Percentiles rank a stretch among this genome's conserved stretches.
Evolutionary conservation across 2,888 invertebrate species (phyloP).

Genomic region (Sphecodes monilicornis): DNA sequence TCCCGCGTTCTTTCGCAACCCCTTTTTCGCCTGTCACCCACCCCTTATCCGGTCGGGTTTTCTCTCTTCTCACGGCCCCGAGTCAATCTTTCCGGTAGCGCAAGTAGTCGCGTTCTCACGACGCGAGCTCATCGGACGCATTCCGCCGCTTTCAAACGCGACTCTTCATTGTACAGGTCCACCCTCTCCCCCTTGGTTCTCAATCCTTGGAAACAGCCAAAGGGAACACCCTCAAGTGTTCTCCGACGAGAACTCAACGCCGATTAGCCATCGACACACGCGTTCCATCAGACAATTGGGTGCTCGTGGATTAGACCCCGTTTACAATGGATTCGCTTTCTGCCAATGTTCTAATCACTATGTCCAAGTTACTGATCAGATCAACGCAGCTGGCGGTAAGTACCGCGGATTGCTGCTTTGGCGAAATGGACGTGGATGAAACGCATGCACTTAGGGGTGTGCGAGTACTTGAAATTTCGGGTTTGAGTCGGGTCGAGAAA

Average conservation of each 20-base stretch:
- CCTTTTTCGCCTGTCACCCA: neutral
- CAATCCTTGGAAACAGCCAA: constrained; percentile 40
- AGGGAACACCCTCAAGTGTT: constrained; percentile 39
- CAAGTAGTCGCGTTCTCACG: constrained; percentile 62
- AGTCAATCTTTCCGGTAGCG: constrained; percentile 60
- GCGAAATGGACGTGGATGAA: neutral
- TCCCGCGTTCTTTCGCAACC: constrained; percentile 9
- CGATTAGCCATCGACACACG: neutral
- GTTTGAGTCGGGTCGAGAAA: too few relatives aligned
- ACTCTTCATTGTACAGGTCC: constrained; percentile 59
- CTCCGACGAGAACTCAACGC: too few relatives aligned
- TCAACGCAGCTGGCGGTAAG: too few relatives aligned
- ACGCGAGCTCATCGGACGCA: constrained; percentile 59
- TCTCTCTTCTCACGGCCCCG: constrained; percentile 15
- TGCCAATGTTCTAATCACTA: neutral
- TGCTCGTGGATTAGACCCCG: neutral
- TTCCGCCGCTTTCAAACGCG: constrained; percentile 61
- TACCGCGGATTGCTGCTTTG: neutral
- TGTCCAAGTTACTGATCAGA: neutral
- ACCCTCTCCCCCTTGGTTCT: constrained; percentile 3
- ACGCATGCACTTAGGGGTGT: too few relatives aligned
- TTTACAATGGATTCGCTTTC: neutral
- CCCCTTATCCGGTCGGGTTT: neutral
- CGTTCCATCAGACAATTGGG: neutral
- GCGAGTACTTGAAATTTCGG: too few relatives aligned